These are phyloP conservation scores for Gymnobelideus leadbeateri DNA, from an alignment of 2,113 vertebrate genomes.

Conservation along the genomic window DNA sequence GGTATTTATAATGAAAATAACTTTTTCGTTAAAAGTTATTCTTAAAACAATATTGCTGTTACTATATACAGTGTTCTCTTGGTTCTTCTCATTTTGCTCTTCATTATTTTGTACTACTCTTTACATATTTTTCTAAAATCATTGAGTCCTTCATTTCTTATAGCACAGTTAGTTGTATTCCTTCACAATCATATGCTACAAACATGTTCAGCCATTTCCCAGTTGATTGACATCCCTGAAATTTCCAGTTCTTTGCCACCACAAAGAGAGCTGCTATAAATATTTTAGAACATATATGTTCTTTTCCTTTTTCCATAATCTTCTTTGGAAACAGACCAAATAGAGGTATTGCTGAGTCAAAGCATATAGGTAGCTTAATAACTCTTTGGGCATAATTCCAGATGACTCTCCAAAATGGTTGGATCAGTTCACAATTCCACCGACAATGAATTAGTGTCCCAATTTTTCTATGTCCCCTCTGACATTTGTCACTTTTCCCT, in stretches of 20 bases:
- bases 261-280: background rate
- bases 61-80: background rate
- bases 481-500: background rate
- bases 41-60: background rate
- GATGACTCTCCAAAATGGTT: background rate
- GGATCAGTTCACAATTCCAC: background rate
- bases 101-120: background rate
- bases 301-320: background rate
- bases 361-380: background rate
- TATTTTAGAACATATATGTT: background rate
- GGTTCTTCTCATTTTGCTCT: background rate
- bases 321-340: background rate
- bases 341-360: background rate
- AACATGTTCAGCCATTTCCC: no score
- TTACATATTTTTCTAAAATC: no score
- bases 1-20: background rate
- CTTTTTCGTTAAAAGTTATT: background rate
- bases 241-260: background rate
- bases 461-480: background rate
- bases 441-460: background rate
- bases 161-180: background rate
- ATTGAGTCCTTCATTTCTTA: background rate
- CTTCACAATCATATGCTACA: background rate
- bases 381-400: background rate
- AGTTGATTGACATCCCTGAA: background rate